These are phyloP conservation scores for Sclerurus mexicanus DNA, from an alignment of 2,113 vertebrate species.

Conservation along the genomic window DNA sequence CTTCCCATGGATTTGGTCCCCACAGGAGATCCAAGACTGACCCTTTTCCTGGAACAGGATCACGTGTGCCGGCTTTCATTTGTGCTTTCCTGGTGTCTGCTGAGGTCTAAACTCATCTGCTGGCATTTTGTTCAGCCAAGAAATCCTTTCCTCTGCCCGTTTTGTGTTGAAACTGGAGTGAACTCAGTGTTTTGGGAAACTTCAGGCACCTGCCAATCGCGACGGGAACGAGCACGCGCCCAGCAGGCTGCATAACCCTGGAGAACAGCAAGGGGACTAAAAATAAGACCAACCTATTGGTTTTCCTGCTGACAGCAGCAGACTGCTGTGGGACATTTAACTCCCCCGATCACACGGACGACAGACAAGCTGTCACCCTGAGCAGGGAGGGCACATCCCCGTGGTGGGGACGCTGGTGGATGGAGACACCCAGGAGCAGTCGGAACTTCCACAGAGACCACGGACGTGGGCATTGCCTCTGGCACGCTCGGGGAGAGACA, in stretches of 20 bases:
- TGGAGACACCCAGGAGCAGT: neutral
- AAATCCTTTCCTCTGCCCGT: neutral
- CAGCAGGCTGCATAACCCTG: neutral
- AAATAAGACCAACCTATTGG: neutral
- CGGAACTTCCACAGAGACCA: fast-evolving
- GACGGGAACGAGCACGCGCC: neutral
- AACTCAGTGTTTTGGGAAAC: neutral
- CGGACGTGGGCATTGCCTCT: fast-evolving
- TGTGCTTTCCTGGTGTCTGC: neutral
- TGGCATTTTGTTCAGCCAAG: neutral
- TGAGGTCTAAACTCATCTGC: neutral
- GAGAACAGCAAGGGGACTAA: neutral
- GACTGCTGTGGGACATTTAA: neutral
- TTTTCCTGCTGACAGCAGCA: conserved; percentile 1
- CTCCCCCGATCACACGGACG: neutral
- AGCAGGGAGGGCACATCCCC: neutral
- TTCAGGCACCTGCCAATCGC: neutral
- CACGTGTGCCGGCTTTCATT: neutral
- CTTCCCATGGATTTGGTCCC: neutral
- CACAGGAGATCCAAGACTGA: neutral
- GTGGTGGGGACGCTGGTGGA: neutral
- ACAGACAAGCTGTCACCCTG: neutral
- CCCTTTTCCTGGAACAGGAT: neutral
- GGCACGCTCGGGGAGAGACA: neutral
- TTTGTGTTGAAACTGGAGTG: neutral